phyloP scores from a whole-genome alignment of 64 coral and sea anemone genomes.

The Pocillopora verrucosa region DNA sequence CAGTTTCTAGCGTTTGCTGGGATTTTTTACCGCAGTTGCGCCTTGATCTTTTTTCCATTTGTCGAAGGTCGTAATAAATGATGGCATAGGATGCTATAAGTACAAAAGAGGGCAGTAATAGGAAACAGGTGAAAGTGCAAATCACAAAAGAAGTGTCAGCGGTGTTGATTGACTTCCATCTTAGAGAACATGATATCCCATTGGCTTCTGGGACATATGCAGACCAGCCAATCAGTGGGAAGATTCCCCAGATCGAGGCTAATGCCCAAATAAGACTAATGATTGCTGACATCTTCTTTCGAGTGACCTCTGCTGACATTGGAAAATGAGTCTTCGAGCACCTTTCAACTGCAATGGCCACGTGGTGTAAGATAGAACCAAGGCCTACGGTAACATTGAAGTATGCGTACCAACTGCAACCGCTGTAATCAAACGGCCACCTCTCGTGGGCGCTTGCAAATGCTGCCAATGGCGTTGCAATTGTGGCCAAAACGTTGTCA shows the following conservation, averaged over 20 bases:
- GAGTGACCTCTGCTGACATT: background rate
- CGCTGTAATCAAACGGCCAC: background rate
- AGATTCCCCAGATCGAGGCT: background rate
- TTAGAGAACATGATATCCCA: conserved; percentile 29
- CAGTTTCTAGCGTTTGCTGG: background rate
- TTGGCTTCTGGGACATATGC: conserved; percentile 36
- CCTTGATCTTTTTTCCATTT: conserved; percentile 10
- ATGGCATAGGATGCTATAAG: conserved; percentile 27
- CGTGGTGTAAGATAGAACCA: background rate
- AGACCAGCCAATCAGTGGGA: conserved; percentile 60
- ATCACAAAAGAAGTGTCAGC: conserved; percentile 30
- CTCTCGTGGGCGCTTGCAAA: background rate
- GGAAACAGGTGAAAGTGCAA: conserved; percentile 40
- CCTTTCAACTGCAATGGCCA: background rate
- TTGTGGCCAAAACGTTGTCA: background rate
- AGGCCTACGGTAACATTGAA: background rate
- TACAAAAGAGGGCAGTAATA: conserved; percentile 1
- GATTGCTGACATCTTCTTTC: background rate
- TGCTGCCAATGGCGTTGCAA: background rate
- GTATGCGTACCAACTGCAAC: conserved; percentile 30
- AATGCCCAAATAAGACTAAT: background rate
- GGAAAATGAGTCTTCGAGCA: background rate
- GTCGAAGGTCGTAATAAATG: conserved; percentile 5
- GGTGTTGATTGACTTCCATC: background rate
- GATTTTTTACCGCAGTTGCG: conserved; percentile 5